Conservation (phyloP, 2,113 vertebrate genomes). For the Diphyllodes magnificus region DNA sequence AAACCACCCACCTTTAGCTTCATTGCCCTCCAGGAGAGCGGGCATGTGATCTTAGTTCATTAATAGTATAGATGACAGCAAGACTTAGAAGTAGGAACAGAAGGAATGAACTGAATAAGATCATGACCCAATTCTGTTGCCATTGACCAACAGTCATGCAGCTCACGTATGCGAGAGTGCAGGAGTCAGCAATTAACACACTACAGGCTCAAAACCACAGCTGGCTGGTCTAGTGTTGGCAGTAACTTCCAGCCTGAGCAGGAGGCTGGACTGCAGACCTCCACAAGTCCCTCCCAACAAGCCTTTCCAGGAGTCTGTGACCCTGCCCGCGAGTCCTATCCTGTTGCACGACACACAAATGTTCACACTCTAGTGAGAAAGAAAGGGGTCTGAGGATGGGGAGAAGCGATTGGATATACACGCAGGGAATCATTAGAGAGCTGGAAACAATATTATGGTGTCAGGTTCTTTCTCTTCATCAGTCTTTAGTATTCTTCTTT, state of each 20-base stretch:
- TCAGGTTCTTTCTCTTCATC: not conserved
- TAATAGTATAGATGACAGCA: not conserved
- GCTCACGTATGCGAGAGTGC: accelerated
- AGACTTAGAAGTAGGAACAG: not conserved
- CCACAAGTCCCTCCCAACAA: not conserved
- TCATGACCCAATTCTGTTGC: not conserved
- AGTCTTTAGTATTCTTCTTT: not conserved
- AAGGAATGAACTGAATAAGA: not conserved
- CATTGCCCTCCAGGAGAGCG: not conserved
- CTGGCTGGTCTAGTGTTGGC: not conserved
- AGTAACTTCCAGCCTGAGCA: not conserved
- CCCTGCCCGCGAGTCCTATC: not conserved
- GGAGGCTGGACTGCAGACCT: not conserved
- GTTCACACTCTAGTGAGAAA: not conserved
- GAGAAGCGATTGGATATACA: not conserved
- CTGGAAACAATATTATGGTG: not conserved
- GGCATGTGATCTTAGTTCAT: not conserved
- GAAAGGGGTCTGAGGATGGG: not conserved
- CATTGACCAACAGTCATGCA: not conserved
- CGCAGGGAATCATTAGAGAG: not conserved
- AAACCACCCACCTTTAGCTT: not conserved
- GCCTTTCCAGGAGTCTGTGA: not conserved
- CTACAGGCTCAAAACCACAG: not conserved
- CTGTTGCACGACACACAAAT: not conserved
- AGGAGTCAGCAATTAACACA: not conserved